phyloP scores from a whole-genome alignment of 2,888 invertebrate species.

The Pinctada fucata region DNA sequence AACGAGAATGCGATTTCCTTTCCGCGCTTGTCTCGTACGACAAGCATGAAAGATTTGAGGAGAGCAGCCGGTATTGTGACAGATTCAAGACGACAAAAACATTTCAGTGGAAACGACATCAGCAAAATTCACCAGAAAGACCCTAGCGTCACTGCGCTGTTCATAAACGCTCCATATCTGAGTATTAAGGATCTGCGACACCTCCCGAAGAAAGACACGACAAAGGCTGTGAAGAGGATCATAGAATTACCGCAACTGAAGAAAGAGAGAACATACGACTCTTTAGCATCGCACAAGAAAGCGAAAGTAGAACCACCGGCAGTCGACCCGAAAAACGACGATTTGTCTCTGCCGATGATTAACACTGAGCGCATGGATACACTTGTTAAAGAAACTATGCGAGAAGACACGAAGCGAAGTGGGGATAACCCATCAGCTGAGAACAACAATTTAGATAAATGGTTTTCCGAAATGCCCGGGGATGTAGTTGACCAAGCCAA shows the following conservation, averaged over 20 bases:
- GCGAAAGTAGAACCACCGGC: background rate
- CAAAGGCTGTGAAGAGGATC: background rate
- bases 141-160: slow-evolving; percentile 28
- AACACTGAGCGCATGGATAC: slow-evolving; percentile 5
- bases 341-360: slow-evolving; percentile 21
- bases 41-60: slow-evolving; percentile 30
- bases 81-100: slow-evolving; percentile 14
- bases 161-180: slow-evolving; percentile 33
- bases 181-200: slow-evolving; percentile 12
- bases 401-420: background rate
- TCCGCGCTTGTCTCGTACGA: slow-evolving; percentile 19
- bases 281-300: background rate
- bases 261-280: background rate
- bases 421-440: slow-evolving; percentile 1
- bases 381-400: background rate
- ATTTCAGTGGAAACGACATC: slow-evolving; percentile 28
- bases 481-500: slow-evolving; percentile 27
- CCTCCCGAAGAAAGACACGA: slow-evolving; percentile 22
- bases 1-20: slow-evolving; percentile 5
- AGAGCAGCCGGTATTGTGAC: slow-evolving; percentile 17
- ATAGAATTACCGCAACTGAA: slow-evolving; percentile 10
- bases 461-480: slow-evolving; percentile 34
- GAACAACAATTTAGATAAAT: slow-evolving; percentile 29
- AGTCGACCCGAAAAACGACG: background rate
- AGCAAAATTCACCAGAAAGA: slow-evolving; percentile 28